Evolutionary conservation across 2,888 invertebrate species (phyloP).

Genomic region (Leptinotarsa haldemani): DNA sequence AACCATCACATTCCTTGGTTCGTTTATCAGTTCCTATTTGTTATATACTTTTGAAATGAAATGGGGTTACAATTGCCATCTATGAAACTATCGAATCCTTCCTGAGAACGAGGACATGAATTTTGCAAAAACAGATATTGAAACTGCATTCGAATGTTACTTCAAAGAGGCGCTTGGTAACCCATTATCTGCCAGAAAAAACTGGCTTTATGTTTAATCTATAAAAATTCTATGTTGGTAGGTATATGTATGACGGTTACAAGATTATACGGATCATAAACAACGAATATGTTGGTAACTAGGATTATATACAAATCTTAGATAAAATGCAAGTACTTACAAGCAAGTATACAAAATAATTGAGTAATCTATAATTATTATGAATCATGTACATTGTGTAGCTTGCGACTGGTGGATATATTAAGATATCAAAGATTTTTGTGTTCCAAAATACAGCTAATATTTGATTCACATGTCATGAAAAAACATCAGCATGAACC

Average conservation of each 20-base stretch:
- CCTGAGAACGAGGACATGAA: neutral
- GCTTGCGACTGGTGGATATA: conserved; percentile 59
- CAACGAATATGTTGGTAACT: conserved; percentile 58
- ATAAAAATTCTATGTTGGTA: conserved; percentile 38
- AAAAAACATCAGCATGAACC: conserved; percentile 6
- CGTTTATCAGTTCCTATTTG: conserved; percentile 60
- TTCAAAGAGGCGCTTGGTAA: conserved; percentile 13
- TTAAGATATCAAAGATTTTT: conserved; percentile 47
- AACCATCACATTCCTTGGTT: conserved; percentile 64
- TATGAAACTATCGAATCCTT: neutral
- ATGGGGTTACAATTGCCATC: conserved; percentile 19
- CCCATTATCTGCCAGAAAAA: conserved; percentile 29
- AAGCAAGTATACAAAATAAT: conserved; percentile 68
- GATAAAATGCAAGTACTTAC: conserved; percentile 65
- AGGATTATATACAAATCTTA: conserved; percentile 64
- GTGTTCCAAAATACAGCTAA: conserved; percentile 20
- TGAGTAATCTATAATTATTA: conserved; percentile 63
- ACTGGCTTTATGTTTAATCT: conserved; percentile 10
- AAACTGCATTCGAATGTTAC: neutral
- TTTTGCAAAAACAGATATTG: neutral
- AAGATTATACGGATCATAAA: conserved; percentile 59
- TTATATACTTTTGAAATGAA: conserved; percentile 40
- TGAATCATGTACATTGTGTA: conserved; percentile 67
- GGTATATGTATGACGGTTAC: conserved; percentile 52
- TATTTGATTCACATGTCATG: neutral